Evolutionary conservation across 2,888 invertebrate species (phyloP), one percentile per base, ranked within the genome.

Genomic region (Drosophila imparisetae): DNA sequence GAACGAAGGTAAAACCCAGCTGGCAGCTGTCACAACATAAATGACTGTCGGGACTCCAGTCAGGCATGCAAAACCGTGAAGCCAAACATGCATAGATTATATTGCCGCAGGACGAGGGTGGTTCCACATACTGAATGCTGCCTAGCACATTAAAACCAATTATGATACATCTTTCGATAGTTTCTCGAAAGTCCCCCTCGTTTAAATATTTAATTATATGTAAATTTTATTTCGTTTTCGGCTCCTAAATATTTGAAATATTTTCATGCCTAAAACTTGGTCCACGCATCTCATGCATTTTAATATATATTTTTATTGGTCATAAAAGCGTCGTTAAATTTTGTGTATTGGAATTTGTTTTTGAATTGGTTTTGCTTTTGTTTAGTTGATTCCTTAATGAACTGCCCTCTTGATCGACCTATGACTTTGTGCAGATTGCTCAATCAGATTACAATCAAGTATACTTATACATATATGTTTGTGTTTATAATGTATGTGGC

Each of bases 21-120:
- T 66, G 75, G 78, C 75, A 79, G 78, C 78, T 79, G 78, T 69
- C 71, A 75, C 75, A 75, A 78, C 75, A 66, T 67, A 74, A 78
- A 78, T 73, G 64, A 77, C 73, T 48, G 73, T 54, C 69, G 67
- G 74, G 61, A 65, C 62, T 60, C 58, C 68, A 72, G 55, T 76
- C 70, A 67, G 55, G 72, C 80, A 74, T 73, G 81, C 42, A 59
- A 65, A 71, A 63, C 63, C 80, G 15, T 15, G 8, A 45, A 66
- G 82, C 73, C 71, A 76, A 81, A 72, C 66, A 76, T 70, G 73
- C 68, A 73, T 69, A 66, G 36, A 72, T 66, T 57, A 63, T 8
- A 29, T 30, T 18, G 64, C 24, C 49, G 24, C 36, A 63, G 57
- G 38, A 72, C 68, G 66, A 69, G 66, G 68, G 68, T 64, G 27